Conservation (phyloP, 2,797 vertebrate genomes). For the Psittacula derbiana region DNA sequence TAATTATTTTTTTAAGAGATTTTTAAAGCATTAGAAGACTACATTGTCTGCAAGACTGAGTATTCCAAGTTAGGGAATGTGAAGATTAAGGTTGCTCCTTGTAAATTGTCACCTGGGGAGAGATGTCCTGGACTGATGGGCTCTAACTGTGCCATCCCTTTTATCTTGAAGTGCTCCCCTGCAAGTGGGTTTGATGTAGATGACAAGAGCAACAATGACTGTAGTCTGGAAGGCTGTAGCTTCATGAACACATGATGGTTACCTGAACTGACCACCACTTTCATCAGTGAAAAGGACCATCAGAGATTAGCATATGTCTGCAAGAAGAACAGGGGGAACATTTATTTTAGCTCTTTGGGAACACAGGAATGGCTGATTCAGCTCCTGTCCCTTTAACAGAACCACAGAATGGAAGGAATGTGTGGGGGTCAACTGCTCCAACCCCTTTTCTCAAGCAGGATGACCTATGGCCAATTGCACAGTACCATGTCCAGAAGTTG, state of each 20-base stretch:
- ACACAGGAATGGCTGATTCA: background rate
- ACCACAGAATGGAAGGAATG: background rate
- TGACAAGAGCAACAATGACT: background rate
- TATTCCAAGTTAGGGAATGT: background rate
- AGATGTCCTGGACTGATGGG: background rate
- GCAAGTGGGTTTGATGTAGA: background rate
- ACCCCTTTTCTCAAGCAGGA: background rate
- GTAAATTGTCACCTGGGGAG: background rate
- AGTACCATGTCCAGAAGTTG: fast-evolving
- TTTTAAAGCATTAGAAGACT: background rate
- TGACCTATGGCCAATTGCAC: fast-evolving
- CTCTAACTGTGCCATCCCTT: background rate
- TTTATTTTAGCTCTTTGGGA: background rate
- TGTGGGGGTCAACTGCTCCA: background rate
- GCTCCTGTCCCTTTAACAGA: background rate
- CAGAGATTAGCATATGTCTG: background rate
- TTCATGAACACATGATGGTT: background rate
- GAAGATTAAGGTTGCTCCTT: background rate
- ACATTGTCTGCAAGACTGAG: background rate
- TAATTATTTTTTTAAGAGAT: background rate
- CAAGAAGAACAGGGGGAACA: background rate
- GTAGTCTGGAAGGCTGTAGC: background rate
- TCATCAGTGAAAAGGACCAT: background rate
- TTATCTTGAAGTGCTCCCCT: background rate
- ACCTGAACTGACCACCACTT: background rate